Conservation (phyloP, 2,888 invertebrate genomes). For the Leistus spinibarbis region DNA sequence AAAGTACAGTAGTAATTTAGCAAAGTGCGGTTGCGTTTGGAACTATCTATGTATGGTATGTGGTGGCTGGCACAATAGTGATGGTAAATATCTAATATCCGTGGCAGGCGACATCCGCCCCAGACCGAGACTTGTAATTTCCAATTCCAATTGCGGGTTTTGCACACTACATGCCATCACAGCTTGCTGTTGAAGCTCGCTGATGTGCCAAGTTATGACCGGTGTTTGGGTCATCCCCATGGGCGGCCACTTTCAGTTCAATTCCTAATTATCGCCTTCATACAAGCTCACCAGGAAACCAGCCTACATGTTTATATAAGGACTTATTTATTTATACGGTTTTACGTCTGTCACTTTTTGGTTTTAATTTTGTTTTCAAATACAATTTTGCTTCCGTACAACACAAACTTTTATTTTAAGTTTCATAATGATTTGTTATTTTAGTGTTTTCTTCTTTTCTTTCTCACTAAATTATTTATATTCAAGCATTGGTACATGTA, state of each 20-base stretch:
- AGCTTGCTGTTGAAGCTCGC: constrained; percentile 3
- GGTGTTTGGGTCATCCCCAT: constrained; percentile 42
- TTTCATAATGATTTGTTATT: too few relatives aligned
- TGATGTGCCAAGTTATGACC: constrained; percentile 33
- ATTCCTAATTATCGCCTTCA: constrained; percentile 49
- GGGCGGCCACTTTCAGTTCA: constrained; percentile 51
- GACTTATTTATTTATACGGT: too few relatives aligned
- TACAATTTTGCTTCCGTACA: too few relatives aligned
- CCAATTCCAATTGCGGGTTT: constrained; percentile 39
- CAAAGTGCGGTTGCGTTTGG: not conserved
- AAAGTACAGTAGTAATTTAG: not conserved
- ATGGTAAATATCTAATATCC: constrained; percentile 40
- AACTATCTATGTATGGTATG: not conserved
- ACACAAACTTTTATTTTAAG: too few relatives aligned
- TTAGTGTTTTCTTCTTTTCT: too few relatives aligned
- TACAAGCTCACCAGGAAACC: too few relatives aligned
- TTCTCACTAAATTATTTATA: too few relatives aligned
- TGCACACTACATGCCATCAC: not conserved
- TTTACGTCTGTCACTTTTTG: too few relatives aligned
- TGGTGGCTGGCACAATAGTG: constrained; percentile 2
- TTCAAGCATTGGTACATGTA: too few relatives aligned
- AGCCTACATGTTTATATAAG: too few relatives aligned
- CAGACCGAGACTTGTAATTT: constrained; percentile 34
- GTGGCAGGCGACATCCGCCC: constrained; percentile 35
- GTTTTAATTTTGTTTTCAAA: too few relatives aligned